phyloP scores from a whole-genome alignment of 1,140 invertebrate genomes.

The Sitophilus oryzae region DNA sequence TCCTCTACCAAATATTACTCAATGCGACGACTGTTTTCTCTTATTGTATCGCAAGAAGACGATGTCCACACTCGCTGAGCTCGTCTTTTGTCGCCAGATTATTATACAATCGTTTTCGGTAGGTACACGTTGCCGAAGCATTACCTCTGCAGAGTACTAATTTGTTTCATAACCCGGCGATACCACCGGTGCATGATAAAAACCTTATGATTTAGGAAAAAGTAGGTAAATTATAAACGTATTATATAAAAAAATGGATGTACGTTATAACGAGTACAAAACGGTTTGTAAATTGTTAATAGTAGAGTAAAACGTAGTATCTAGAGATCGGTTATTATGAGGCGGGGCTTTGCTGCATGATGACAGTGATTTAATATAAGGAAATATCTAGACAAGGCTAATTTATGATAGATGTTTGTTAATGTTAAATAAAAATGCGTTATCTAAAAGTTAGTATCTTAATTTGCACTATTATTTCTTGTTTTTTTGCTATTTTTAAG shows the following conservation, averaged over 20 bases:
- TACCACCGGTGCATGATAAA: conserved; percentile 19
- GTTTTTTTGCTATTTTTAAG: too few relatives aligned
- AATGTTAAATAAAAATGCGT: too few relatives aligned
- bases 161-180: conserved; percentile 20
- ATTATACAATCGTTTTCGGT: conserved; percentile 22
- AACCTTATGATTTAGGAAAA: conserved; percentile 13
- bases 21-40: conserved; percentile 9
- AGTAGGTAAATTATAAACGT: conserved; percentile 2
- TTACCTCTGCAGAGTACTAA: conserved; percentile 15
- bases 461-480: too few relatives aligned
- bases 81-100: conserved; percentile 9
- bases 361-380: too few relatives aligned
- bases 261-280: too few relatives aligned
- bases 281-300: too few relatives aligned
- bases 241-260: conserved; percentile 1
- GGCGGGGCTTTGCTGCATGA: too few relatives aligned
- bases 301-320: too few relatives aligned
- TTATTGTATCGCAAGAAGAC: conserved; percentile 13
- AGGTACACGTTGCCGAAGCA: conserved; percentile 19
- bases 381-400: too few relatives aligned
- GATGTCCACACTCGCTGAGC: conserved; percentile 11
- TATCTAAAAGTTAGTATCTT: too few relatives aligned
- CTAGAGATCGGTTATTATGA: too few relatives aligned
- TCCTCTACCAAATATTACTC: background rate
- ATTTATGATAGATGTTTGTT: too few relatives aligned